These are phyloP conservation scores for Nomada hirtipes DNA, from an alignment of 2,888 invertebrate species.

Conservation along the genomic window DNA sequence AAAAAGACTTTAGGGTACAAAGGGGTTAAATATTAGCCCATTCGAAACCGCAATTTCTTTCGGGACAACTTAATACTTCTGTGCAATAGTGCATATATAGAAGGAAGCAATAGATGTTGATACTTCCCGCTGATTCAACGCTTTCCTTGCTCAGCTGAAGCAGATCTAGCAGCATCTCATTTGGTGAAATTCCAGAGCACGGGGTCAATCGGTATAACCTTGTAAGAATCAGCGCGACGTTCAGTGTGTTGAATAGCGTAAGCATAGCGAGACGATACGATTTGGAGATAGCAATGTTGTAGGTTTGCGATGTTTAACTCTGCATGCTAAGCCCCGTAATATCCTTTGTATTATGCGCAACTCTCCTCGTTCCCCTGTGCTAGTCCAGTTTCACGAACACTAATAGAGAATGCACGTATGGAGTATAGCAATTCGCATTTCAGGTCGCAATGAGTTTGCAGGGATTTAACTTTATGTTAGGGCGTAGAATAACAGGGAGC, in stretches of 20 bases:
- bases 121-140: background rate
- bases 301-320: slow-evolving; percentile 48
- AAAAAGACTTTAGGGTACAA: too few species aligned
- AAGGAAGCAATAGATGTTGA: background rate
- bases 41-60: too few species aligned
- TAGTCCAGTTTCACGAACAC: slow-evolving; percentile 34
- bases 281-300: slow-evolving; percentile 12
- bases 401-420: slow-evolving; percentile 23
- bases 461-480: slow-evolving; percentile 15
- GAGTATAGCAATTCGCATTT: slow-evolving; percentile 68
- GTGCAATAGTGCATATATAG: background rate
- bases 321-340: slow-evolving; percentile 61
- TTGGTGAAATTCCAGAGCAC: slow-evolving; percentile 20
- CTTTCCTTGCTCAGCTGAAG: background rate
- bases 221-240: slow-evolving; percentile 17
- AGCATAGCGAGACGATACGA: background rate
- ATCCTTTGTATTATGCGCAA: slow-evolving; percentile 65
- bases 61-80: background rate
- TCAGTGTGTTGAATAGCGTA: background rate
- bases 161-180: slow-evolving; percentile 11
- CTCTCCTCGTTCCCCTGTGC: slow-evolving; percentile 36
- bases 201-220: slow-evolving; percentile 22
- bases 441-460: slow-evolving; percentile 41
- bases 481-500: background rate
- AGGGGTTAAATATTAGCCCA: too few species aligned